These are phyloP conservation scores for Parnassius apollo DNA, from an alignment of 2,888 invertebrate genomes.

Conservation along the genomic window DNA sequence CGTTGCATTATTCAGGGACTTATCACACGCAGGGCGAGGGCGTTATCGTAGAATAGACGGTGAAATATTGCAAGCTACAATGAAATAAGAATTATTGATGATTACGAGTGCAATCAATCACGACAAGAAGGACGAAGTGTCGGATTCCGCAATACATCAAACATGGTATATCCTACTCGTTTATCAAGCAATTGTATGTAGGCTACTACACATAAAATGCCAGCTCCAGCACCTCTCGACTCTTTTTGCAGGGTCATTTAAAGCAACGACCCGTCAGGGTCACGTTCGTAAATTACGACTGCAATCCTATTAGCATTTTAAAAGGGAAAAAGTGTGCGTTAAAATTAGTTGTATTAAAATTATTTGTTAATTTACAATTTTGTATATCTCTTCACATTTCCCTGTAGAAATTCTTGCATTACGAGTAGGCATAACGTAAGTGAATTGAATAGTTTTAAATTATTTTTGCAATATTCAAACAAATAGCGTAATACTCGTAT, in stretches of 20 bases:
- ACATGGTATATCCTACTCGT: constrained; percentile 16
- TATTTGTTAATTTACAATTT: too few species aligned
- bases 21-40: constrained; percentile 40
- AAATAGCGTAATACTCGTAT: too few species aligned
- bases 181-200: constrained; percentile 25
- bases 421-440: too few species aligned
- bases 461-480: too few species aligned
- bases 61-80: constrained; percentile 59
- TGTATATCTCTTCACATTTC: too few species aligned
- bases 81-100: constrained; percentile 61
- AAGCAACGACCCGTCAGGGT: constrained; percentile 39
- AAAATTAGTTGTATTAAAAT: too few species aligned
- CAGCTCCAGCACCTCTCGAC: constrained; percentile 30
- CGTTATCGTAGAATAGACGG: constrained; percentile 32
- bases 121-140: constrained; percentile 35
- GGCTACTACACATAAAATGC: constrained; percentile 24
- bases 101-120: constrained; percentile 45
- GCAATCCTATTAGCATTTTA: too few species aligned
- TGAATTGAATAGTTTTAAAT: too few species aligned
- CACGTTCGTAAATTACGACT: constrained; percentile 17
- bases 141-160: constrained; percentile 43
- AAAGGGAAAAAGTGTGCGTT: too few species aligned
- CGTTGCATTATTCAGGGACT: constrained; percentile 49
- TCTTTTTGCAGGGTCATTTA: constrained; percentile 42
- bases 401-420: too few species aligned